Base-by-base conservation (phyloP, 2,888 invertebrate species). In the Adela reaumurella region DNA sequence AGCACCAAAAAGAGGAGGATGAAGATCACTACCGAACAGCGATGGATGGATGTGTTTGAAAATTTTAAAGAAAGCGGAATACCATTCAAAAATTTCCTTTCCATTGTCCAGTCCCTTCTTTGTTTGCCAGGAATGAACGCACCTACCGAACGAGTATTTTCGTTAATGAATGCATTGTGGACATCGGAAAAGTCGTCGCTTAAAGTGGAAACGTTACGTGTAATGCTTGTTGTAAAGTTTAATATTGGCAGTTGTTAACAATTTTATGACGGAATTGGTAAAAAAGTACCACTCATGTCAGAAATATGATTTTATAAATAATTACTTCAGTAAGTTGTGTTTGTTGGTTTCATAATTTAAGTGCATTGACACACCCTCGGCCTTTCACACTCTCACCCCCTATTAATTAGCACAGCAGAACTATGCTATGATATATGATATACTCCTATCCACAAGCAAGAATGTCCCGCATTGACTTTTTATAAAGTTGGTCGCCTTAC, bases 221-320 rank as follows among this genome's bases (percentile, higher is more conserved):
- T 14, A 42, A 42, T 42, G 42, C 42, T 42, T 42, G 42, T 42
- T 42, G 42, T 42, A 42, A 42, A 42, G 11, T 42, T 42, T 42
- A 42, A 42, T 42, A 42, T 42, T 4, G 24, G 24, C 24, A 24
- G 24, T 24, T 24, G 24, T 24, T 4, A 24, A 24, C 8, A 24
- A 4, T 24, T 24, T 24, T 24, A 24, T 24, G 24, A 42, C 17
- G 6, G 17, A 17, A 42, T 42, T 42, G 4, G 11, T 42, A 6
- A 42, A 42, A 42, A 6, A 42, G 11, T 42, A 14, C 42, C 42
- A 42, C 42, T 42, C 42, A 17, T 17, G 42, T 42, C 6, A 42
- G 17, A 42, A 42, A 42, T 42, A 42, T 17, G 17, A 42, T 42
- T 42, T 42, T 42, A 42, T 17, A 42, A 42, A 42, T 42, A 14